Evolutionary conservation across 2,113 vertebrate genomes (phyloP).

Genomic region (Thoracochromis brauschi): DNA sequence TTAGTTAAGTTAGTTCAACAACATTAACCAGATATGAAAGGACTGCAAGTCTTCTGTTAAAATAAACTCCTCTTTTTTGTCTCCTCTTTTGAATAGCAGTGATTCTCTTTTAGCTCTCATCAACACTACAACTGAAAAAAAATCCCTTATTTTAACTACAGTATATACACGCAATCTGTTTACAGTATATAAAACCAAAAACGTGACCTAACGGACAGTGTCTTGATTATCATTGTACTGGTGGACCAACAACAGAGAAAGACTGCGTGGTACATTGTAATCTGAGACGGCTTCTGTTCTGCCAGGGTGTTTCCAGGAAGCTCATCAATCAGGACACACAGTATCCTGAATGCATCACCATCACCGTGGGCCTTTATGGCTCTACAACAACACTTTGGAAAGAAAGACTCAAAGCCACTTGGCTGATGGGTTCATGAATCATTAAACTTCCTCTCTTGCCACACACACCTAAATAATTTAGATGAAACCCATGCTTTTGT

Average conservation of each 20-base stretch:
- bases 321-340: constrained; percentile 3
- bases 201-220: background rate
- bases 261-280: background rate
- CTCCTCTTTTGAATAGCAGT: background rate
- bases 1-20: background rate
- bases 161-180: background rate
- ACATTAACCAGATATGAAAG: background rate
- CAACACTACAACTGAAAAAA: background rate
- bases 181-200: background rate
- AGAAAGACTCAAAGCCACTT: background rate
- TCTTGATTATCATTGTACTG: background rate
- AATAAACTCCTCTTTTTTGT: background rate
- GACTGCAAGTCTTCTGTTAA: background rate
- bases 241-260: background rate
- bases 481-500: background rate
- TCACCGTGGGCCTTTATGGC: background rate
- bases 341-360: background rate
- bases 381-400: background rate
- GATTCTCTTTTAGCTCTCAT: background rate
- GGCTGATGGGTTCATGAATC: constrained; percentile 26
- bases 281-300: constrained; percentile 18
- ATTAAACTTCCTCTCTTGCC: background rate
- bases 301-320: constrained; percentile 23
- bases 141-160: background rate
- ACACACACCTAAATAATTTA: background rate